Base-by-base conservation (phyloP, 2,888 invertebrate genomes). In the Platynereis dumerilii region DNA sequence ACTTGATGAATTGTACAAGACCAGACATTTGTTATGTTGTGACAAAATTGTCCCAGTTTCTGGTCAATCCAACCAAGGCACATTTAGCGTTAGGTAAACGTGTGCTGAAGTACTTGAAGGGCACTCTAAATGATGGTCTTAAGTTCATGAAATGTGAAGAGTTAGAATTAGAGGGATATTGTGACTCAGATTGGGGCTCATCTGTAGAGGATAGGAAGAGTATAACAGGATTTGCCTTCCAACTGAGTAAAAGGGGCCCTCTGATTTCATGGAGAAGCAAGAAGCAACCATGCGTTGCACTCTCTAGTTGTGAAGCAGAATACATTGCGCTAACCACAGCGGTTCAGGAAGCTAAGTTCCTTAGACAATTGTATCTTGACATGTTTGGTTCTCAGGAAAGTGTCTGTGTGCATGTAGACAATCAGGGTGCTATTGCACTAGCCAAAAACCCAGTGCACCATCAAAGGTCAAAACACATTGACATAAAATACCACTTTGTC, bases 261-360 rank as follows among this genome's bases (percentile, higher is more conserved):
- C 72, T 73, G 0, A 73, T 81, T 5, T 55, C 60, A n/a, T 83
- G 81, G 81, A 64, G 53, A 0, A 75, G 76, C 2, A 77, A 67
- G 44, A 80, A 74, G 64, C 82, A 82, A 67, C 63, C 60, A n/a
- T 55, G 69, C 22, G 78, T 79, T 5, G 71, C 78, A 0, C 42
- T 78, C 0, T 80, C 79, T 5, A 76, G 77, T 0, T 79, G 79
- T 7, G 81, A 81, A 69, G 76, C 81, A 0, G 78, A 83, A 68
- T 79, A 78, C 66, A 67, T 80, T 1, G 78, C 80, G 2, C 63
- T 80, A 0, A 34, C 60, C 53, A 48, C 56, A n/a, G 66, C 69
- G 20, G 34, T 59, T 7, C 53, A 71, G 58, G 71, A 71, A 58
- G 66, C 63, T 24, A 56, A 64, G 45, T 72, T 66, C 66, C 27